Conservation (phyloP, 2,888 invertebrate genomes). For the Spatulosminthurus flaviceps region DNA sequence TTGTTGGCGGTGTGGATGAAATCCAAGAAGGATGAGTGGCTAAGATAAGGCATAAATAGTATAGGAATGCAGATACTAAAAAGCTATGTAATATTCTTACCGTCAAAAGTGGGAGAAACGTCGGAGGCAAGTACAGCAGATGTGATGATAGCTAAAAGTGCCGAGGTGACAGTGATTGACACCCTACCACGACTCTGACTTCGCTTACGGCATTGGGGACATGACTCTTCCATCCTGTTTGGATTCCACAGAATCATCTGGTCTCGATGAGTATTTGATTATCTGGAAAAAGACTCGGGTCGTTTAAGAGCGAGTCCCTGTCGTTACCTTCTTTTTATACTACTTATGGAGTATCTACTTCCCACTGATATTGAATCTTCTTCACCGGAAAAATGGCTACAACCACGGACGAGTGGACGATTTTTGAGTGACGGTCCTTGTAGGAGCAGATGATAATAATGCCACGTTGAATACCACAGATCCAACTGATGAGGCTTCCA, state of each 20-base stretch:
- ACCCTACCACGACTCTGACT: slow-evolving; percentile 53
- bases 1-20: slow-evolving; percentile 15
- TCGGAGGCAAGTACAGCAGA: slow-evolving; percentile 62
- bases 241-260: slow-evolving; percentile 54
- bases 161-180: slow-evolving; percentile 62
- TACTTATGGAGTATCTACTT: no score
- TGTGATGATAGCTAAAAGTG: slow-evolving; percentile 63
- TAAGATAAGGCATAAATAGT: slow-evolving; percentile 24
- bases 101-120: slow-evolving; percentile 61
- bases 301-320: slow-evolving; percentile 13
- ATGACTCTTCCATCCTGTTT: slow-evolving; percentile 60
- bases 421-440: not conserved
- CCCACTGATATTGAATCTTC: no score
- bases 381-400: not conserved
- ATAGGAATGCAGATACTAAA: no score
- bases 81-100: slow-evolving; percentile 55
- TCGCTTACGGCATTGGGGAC: slow-evolving; percentile 54
- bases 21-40: slow-evolving; percentile 11
- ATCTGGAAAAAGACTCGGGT: slow-evolving; percentile 27
- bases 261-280: slow-evolving; percentile 51
- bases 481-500: slow-evolving; percentile 50
- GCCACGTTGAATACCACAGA: slow-evolving; percentile 34
- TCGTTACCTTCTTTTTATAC: not conserved
- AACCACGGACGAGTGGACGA: not conserved
- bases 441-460: not conserved